Conservation (phyloP, 2,113 vertebrate species). For the Alethe diademata region DNA sequence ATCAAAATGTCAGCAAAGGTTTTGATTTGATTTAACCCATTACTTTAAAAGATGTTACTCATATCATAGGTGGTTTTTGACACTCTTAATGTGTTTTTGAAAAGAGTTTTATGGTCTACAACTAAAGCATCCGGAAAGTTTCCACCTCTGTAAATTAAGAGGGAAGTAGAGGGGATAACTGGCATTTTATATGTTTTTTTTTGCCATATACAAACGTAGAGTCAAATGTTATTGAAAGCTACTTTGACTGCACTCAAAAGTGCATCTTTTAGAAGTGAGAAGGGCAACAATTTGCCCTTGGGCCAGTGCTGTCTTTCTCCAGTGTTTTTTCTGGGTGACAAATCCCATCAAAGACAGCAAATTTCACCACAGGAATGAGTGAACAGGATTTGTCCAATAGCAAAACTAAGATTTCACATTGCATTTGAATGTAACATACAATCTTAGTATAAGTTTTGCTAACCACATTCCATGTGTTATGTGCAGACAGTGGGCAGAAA, state of each 20-base stretch:
- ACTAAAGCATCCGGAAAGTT: constrained; percentile 37
- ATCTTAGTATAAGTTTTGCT: neutral
- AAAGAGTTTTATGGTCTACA: constrained; percentile 30
- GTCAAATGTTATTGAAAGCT: neutral
- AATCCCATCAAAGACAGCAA: neutral
- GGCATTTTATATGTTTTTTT: constrained; percentile 13
- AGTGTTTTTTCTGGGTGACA: neutral
- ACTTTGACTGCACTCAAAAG: neutral
- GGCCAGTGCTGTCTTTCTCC: neutral
- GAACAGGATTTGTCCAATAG: neutral
- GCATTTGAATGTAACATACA: neutral
- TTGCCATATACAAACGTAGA: neutral
- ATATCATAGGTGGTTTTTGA: constrained; percentile 51
- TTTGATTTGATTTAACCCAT: constrained; percentile 59
- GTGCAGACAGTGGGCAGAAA: neutral
- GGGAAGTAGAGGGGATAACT: neutral
- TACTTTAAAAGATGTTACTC: constrained; percentile 54
- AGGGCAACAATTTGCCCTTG: neutral
- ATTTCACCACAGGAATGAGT: neutral
- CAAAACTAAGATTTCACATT: neutral
- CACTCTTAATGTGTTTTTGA: constrained; percentile 52
- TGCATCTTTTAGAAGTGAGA: neutral
- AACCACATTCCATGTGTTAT: neutral
- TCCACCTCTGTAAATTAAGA: constrained; percentile 25
- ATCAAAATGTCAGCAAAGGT: constrained; percentile 66